Percentiles rank a stretch among this genome's conserved stretches.
phyloP scores from a whole-genome alignment of 2,888 invertebrate species.

The Lasioglossum pauxillum region DNA sequence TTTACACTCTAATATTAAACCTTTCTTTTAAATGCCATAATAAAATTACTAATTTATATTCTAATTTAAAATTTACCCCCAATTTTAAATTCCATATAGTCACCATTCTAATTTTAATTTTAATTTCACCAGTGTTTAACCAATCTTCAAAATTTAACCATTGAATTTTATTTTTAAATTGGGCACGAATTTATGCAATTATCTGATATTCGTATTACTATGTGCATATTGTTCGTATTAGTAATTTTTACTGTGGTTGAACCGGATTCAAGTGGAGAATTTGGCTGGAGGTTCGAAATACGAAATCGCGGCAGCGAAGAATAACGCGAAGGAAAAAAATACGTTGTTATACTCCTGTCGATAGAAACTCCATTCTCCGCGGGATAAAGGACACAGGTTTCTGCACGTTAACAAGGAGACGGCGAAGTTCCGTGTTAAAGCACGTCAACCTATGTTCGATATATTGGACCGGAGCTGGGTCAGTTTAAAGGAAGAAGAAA shows the following conservation, averaged over 20 bases:
- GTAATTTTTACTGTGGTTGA: background rate
- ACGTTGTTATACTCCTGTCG: background rate
- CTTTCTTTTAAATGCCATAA: too few species aligned
- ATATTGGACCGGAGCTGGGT: constrained; percentile 72
- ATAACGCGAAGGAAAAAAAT: background rate
- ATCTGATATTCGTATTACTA: too few species aligned
- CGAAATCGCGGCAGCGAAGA: background rate
- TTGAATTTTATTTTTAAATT: too few species aligned
- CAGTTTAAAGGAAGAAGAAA: constrained; percentile 75
- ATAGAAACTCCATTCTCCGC: constrained; percentile 26
- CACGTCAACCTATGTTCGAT: constrained; percentile 69
- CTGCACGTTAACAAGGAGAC: constrained; percentile 64
- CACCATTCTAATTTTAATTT: too few species aligned
- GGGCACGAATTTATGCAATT: too few species aligned
- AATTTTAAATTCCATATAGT: too few species aligned
- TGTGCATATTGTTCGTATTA: background rate
- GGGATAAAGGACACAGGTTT: constrained; percentile 53
- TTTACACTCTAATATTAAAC: too few species aligned
- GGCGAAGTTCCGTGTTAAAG: constrained; percentile 59
- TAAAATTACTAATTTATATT: too few species aligned
- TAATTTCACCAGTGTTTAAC: too few species aligned
- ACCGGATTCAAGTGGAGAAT: background rate
- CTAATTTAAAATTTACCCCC: too few species aligned
- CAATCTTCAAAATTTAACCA: too few species aligned
- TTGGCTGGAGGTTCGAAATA: background rate